Conservation (phyloP, 2,888 invertebrate species). For the Tetragonula carbonaria region DNA sequence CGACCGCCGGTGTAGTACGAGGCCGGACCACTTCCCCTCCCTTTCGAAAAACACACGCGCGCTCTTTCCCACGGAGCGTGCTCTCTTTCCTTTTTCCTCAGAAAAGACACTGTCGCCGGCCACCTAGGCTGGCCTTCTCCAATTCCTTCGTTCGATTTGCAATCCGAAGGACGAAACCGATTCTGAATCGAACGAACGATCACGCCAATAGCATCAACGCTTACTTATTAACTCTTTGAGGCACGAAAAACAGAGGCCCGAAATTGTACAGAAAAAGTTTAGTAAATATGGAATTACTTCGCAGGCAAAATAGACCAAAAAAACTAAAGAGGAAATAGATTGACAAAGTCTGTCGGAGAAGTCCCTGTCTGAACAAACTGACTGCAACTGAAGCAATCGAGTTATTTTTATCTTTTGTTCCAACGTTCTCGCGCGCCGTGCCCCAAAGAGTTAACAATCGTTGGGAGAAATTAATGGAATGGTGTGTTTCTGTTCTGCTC, state of each 20-base stretch:
- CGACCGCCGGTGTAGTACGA: slow-evolving; percentile 64
- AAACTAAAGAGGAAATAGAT: too few relatives aligned
- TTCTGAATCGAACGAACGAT: slow-evolving; percentile 27
- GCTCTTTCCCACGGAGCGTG: slow-evolving; percentile 24
- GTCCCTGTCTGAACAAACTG: neutral
- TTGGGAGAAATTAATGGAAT: slow-evolving; percentile 60
- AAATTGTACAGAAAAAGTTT: too few relatives aligned
- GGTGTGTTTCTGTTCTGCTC: slow-evolving; percentile 62
- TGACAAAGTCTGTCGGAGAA: neutral
- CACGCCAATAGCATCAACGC: too few relatives aligned
- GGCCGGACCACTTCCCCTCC: slow-evolving; percentile 40
- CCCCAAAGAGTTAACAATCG: neutral
- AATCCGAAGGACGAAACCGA: neutral
- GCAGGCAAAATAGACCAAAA: too few relatives aligned
- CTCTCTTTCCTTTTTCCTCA: neutral
- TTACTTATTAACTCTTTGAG: too few relatives aligned
- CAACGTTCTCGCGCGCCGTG: too few relatives aligned
- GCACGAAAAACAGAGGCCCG: too few relatives aligned
- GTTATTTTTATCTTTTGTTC: too few relatives aligned
- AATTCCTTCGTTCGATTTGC: slow-evolving; percentile 29
- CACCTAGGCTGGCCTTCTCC: neutral
- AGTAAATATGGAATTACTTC: too few relatives aligned
- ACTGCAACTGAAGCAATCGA: too few relatives aligned
- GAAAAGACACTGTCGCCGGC: too few relatives aligned
- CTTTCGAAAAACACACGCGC: slow-evolving; percentile 34